These are phyloP conservation scores for Triplophysa siluroides DNA, from an alignment of 2,113 vertebrate genomes.

Conservation along the genomic window DNA sequence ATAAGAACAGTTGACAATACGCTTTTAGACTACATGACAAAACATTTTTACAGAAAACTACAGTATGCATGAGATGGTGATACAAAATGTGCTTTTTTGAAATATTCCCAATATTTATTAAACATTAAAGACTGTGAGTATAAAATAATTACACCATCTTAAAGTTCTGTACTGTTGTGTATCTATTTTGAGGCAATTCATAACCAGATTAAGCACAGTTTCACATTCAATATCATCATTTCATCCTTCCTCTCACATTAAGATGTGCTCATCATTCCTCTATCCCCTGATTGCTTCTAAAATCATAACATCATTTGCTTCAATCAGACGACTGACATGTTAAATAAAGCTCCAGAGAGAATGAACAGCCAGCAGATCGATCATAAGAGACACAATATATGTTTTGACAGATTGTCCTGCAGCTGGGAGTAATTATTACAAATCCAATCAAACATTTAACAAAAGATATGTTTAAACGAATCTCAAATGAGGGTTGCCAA, in stretches of 20 bases:
- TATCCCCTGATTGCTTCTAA: slow-evolving; percentile 1
- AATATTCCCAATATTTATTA: too few relatives aligned
- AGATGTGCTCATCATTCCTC: not conserved
- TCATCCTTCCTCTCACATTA: not conserved
- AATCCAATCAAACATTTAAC: slow-evolving; percentile 41
- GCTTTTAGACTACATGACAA: too few relatives aligned
- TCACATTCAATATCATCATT: not conserved
- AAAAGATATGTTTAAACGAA: slow-evolving; percentile 34
- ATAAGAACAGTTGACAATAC: too few relatives aligned
- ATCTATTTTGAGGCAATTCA: not conserved
- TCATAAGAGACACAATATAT: slow-evolving; percentile 28
- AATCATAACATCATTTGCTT: not conserved
- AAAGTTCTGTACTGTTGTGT: not conserved
- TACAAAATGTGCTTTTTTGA: too few relatives aligned
- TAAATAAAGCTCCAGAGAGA: slow-evolving; percentile 35
- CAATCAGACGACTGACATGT: slow-evolving; percentile 15
- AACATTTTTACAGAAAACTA: too few relatives aligned
- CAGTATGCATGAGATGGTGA: too few relatives aligned
- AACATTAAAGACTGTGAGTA: too few relatives aligned
- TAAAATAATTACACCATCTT: too few relatives aligned
- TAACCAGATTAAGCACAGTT: not conserved
- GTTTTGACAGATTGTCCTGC: slow-evolving; percentile 48
- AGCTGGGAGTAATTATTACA: slow-evolving; percentile 39
- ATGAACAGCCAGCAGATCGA: slow-evolving; percentile 6
- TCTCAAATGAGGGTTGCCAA: not conserved